Conservation (phyloP, 2,113 vertebrate genomes). For the Ailurus styani region DNA sequence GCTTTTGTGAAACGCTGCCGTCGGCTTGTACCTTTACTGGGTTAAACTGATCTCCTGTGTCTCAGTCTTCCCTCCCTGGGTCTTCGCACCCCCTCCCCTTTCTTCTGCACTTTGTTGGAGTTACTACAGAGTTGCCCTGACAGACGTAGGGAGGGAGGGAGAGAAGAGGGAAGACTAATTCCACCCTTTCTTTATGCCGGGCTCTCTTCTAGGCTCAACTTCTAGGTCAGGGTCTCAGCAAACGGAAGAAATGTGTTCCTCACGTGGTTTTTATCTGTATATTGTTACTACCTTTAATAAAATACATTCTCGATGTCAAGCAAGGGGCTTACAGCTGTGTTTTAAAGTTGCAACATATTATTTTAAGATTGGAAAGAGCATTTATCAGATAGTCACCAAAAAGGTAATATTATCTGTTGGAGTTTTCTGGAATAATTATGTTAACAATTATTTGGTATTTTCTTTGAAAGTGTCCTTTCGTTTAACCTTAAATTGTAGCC, state of each 20-base stretch:
- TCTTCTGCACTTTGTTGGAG: not conserved
- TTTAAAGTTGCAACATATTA: not conserved
- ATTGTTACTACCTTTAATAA: slow-evolving; percentile 6
- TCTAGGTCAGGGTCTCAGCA: not conserved
- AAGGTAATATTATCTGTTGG: not conserved
- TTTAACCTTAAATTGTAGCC: not conserved
- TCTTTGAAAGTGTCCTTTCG: not conserved
- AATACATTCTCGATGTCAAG: not conserved
- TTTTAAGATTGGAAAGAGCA: not conserved
- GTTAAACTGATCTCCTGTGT: not conserved
- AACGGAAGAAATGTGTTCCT: not conserved
- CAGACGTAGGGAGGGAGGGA: not conserved
- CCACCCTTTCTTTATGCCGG: not conserved
- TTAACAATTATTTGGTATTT: not conserved
- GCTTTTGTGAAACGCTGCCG: not conserved
- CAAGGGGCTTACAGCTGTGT: not conserved
- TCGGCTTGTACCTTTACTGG: not conserved
- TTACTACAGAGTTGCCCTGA: not conserved
- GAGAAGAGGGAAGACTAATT: too few species aligned
- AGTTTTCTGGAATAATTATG: not conserved
- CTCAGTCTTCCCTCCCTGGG: not conserved
- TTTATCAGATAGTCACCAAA: not conserved
- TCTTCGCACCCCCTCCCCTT: not conserved
- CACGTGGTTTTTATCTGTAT: not conserved
- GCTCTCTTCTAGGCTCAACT: not conserved